These are phyloP conservation scores for Oncopeltus fasciatus DNA, from an alignment of 1,140 invertebrate genomes.

Conservation along the genomic window DNA sequence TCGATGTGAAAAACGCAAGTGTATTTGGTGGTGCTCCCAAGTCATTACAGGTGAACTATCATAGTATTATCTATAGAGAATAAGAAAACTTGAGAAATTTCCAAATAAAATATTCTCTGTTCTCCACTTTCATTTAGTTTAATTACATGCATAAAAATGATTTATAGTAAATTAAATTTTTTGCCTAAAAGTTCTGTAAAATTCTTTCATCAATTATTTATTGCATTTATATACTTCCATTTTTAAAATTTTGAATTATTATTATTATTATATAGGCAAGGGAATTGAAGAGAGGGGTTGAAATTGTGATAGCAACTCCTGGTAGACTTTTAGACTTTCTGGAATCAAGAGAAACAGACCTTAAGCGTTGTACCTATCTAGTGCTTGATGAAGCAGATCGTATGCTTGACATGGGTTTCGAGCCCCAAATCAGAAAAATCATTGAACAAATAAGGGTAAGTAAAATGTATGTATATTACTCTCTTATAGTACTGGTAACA, in stretches of 20 bases:
- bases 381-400: slow-evolving; percentile 97
- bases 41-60: slow-evolving; percentile 20
- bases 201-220: not conserved
- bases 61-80: not conserved
- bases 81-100: too few relatives aligned
- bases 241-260: not conserved
- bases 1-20: slow-evolving; percentile 85
- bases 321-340: slow-evolving; percentile 94
- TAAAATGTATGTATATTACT: too few relatives aligned
- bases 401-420: slow-evolving; percentile 99
- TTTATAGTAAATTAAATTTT: not conserved
- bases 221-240: not conserved
- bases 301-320: slow-evolving; percentile 91
- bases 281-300: slow-evolving; percentile 79
- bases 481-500: too few relatives aligned
- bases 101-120: too few relatives aligned
- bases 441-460: slow-evolving; percentile 72
- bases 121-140: too few relatives aligned
- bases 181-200: too few relatives aligned
- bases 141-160: slow-evolving; percentile 59
- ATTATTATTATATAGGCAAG: slow-evolving; percentile 48
- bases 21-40: slow-evolving; percentile 72
- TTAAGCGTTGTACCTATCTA: slow-evolving; percentile 80
- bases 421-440: slow-evolving; percentile 97
- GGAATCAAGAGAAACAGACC: slow-evolving; percentile 77